Evolutionary conservation across 2,888 invertebrate species (phyloP), one percentile per base, ranked within the genome.

Genomic region (Hyppa rectilinea): DNA sequence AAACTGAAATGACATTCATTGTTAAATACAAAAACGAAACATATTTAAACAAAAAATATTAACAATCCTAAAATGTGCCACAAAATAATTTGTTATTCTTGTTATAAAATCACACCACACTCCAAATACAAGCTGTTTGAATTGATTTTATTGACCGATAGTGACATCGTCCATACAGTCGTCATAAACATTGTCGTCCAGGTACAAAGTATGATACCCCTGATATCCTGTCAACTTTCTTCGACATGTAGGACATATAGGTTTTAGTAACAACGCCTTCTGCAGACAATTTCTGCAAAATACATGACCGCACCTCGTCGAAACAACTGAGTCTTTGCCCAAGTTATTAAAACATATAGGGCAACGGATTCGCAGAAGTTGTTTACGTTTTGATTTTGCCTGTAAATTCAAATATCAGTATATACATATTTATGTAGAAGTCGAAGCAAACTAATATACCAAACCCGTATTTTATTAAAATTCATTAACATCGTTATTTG

Each of bases 231-330:
- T 78, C 55, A 90, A 64, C 45, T 79, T 82, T 74, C 73, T 84
- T 26, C 90, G 83, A 68, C 91, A 91, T 26, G 84, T 85, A 17
- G 91, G 91, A 63, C 91, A 91, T 29, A 73, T 31, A 7, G 87
- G 66, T 45, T 81, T 86, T 29, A 78, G 52, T 50, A 66, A 71
- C 40, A 90, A 56, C n/a, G 92, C 87, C 60, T 78, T 84, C 68
- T 86, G 74, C 31, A 91, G 81, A 70, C 91, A 91, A 38, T 67
- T 65, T 20, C 85, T 84, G 67, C 91, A 91, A 82, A 91, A 91
- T 0, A 91, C 87, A 64, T 91, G 91, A 23, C 91, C 91, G 72
- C 91, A 91, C 50, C 84, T 87, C 2, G 91, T 91, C 1, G 91
- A 85, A 2, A 88, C 88, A 17, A 89, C 83, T 3, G 85, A 69